These are phyloP conservation scores for Hestina assimilis DNA, from an alignment of 1,140 invertebrate species.

Conservation along the genomic window DNA sequence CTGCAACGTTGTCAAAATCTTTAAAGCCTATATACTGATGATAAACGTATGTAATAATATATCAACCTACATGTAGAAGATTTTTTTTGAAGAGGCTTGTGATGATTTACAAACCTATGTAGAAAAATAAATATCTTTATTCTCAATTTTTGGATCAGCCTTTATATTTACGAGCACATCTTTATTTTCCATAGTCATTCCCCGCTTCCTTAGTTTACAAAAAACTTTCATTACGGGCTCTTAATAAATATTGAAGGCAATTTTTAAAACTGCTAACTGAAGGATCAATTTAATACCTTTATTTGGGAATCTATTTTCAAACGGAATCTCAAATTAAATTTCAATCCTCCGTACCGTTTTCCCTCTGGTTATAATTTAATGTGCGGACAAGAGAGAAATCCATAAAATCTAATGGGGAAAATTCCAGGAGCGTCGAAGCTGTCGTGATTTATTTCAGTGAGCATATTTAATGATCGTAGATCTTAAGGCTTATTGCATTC, in stretches of 20 bases:
- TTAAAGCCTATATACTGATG: too few relatives aligned
- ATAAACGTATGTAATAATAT: too few relatives aligned
- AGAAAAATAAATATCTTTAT: too few relatives aligned
- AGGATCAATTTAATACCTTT: constrained; percentile 10
- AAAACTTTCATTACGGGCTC: neutral
- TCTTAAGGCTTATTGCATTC: constrained; percentile 29
- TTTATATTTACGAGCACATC: too few relatives aligned
- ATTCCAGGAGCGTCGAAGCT: constrained; percentile 56
- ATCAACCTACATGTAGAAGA: too few relatives aligned
- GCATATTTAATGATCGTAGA: constrained; percentile 38
- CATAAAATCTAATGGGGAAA: constrained; percentile 70
- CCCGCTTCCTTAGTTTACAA: neutral
- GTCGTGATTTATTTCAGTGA: constrained; percentile 60
- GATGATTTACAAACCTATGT: too few relatives aligned
- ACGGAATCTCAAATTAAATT: constrained; percentile 54
- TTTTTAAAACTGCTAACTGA: neutral
- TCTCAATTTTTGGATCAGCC: too few relatives aligned
- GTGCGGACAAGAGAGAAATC: constrained; percentile 64
- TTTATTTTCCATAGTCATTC: neutral
- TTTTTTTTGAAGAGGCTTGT: too few relatives aligned
- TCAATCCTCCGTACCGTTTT: constrained; percentile 52
- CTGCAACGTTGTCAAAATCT: too few relatives aligned
- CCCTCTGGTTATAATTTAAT: constrained; percentile 68
- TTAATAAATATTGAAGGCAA: neutral
- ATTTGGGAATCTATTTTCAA: constrained; percentile 34